Evolutionary conservation across 2,797 vertebrate genomes (phyloP).

Genomic region (Sebastes kiyomatsui): DNA sequence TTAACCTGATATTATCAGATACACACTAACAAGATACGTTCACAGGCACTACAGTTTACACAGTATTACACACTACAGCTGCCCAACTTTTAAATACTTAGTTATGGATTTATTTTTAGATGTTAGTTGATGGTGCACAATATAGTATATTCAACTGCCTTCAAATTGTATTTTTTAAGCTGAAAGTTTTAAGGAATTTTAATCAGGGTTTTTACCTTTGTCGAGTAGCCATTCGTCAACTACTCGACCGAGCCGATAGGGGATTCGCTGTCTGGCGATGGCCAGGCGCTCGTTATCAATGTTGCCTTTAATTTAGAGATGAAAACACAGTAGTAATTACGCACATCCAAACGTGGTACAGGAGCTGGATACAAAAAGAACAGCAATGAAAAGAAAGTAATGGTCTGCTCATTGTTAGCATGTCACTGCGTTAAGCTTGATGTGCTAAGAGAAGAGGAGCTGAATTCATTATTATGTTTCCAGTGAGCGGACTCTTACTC

Average conservation of each 20-base stretch:
- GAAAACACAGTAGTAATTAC: constrained; percentile 88
- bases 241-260: constrained; percentile 99
- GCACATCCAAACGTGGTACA: constrained; percentile 84
- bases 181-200: constrained; percentile 96
- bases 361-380: constrained; percentile 85
- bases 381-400: constrained; percentile 86
- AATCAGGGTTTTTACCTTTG: constrained; percentile 99
- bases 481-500: constrained; percentile 83
- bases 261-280: constrained; percentile 99
- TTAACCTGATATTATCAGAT: constrained; percentile 99
- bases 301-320: constrained; percentile 98
- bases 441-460: constrained; percentile 53
- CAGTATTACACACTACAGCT: constrained; percentile 98
- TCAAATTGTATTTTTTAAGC: constrained; percentile 92
- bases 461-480: constrained; percentile 61
- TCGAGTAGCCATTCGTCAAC: constrained; percentile 99
- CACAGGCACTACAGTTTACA: constrained; percentile 95
- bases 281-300: constrained; percentile 99
- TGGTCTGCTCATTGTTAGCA: constrained; percentile 79
- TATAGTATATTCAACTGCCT: constrained; percentile 90
- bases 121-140: constrained; percentile 99
- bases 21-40: constrained; percentile 84
- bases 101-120: constrained; percentile 99
- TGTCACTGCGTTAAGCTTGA: constrained; percentile 63
- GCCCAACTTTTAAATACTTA: constrained; percentile 98